Base-by-base conservation (phyloP, 2,797 vertebrate species). In the Ibycter americanus region DNA sequence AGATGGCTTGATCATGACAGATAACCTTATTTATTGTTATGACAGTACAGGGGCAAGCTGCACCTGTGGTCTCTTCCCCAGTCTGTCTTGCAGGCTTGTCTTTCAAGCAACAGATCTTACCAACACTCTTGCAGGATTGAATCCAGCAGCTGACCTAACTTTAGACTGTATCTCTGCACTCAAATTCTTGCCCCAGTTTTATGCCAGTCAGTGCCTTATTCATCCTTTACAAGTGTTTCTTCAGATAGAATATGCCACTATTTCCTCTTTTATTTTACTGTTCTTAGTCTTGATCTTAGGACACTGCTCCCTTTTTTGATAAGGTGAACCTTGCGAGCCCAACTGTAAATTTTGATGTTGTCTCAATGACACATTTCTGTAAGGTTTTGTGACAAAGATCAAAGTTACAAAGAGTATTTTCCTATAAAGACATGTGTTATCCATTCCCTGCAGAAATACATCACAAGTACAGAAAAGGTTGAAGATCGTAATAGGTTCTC, bases 21-120 rank as follows among this genome's bases (percentile, higher is more conserved):
- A 96, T 97, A 92, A 89, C 95, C 90, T 94, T 96, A 93, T 96
- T 97, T 95, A 97, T 95, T 96, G 63, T 77, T 93, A 34, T 85
- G 96, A 94, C 86, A 87, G 90, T 95, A 67, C 58, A 80, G 91
- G 70, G 93, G 58, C 88, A 90, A 78, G 67, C 83, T 83, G 88
- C 90, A 96, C 91, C 94, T 97, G 95, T 94, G 93, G 87, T 95
- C 70, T 55, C 78, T 93, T 91, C 38, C 72, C 29, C 2, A 6
- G 47, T 47, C 85, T 90, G 74, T 83, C 77, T 81, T 78, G 36
- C 73, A 90, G 61, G 76, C 42, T 91, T 86, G 67, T 73, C 63
- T 96, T 90, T 94, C 93, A 79, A 51, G 70, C 1, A 0, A 21
- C 62, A 94, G 79, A 82, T 73, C 55, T 68, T 67, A 86, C 73